Evolutionary conservation across 1,140 invertebrate genomes (phyloP).

Genomic region (Aculops lycopersici): DNA sequence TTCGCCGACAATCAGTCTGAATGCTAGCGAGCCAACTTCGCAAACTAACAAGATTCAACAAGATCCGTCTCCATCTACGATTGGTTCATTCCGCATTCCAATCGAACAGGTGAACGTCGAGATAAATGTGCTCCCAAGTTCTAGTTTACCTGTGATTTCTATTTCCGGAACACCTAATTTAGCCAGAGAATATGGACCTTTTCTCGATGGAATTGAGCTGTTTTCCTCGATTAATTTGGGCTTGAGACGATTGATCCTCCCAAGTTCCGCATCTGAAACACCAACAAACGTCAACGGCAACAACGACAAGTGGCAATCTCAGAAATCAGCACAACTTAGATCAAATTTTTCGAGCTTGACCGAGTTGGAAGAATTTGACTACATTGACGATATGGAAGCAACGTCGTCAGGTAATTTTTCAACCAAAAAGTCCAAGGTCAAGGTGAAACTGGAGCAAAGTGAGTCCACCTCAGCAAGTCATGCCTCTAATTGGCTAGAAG

Average conservation of each 20-base stretch:
- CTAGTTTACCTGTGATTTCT: neutral
- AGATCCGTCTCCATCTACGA: constrained; percentile 3
- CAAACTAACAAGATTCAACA: neutral
- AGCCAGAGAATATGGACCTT: constrained; percentile 48
- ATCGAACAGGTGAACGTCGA: constrained; percentile 48
- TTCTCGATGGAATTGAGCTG: constrained; percentile 42
- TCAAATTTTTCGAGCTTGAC: no score
- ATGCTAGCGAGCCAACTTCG: neutral
- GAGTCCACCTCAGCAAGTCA: constrained; percentile 7
- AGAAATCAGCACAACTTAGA: no score
- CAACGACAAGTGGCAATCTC: no score
- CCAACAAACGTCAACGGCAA: constrained; percentile 8
- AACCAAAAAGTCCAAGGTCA: neutral
- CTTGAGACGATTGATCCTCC: constrained; percentile 28
- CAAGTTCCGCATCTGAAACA: constrained; percentile 12
- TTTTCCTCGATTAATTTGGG: constrained; percentile 50
- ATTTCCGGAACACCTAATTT: constrained; percentile 28
- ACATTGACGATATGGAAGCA: constrained; percentile 5
- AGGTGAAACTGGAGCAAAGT: constrained; percentile 1
- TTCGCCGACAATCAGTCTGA: constrained; percentile 2
- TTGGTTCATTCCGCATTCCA: constrained; percentile 20
- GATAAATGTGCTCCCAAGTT: constrained; percentile 35
- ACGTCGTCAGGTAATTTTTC: neutral
- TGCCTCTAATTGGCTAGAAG: no score
- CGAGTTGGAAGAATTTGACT: constrained; percentile 8